Conservation (phyloP, 2,888 invertebrate species). For the Mythimna lalbum region DNA sequence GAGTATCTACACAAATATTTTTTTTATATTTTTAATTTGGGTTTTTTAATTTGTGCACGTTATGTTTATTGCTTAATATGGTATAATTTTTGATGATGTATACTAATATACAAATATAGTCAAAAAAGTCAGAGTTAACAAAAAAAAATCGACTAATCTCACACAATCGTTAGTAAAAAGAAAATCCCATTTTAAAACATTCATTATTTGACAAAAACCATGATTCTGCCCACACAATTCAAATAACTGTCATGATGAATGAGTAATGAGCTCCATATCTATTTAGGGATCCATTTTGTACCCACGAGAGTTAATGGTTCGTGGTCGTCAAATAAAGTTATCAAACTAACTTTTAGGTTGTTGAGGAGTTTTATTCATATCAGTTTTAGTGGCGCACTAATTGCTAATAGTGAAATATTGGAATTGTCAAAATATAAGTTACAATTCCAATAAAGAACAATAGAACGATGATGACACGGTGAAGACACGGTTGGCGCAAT, state of each 20-base stretch:
- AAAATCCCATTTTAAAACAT: constrained; percentile 3
- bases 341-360: constrained; percentile 42
- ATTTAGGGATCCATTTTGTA: constrained; percentile 41
- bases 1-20: no score
- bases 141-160: not conserved
- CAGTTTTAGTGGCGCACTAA: constrained; percentile 29
- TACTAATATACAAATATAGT: no score
- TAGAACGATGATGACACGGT: no score
- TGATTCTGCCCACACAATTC: constrained; percentile 14
- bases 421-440: not conserved
- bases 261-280: constrained; percentile 55
- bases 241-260: constrained; percentile 57
- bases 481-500: no score
- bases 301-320: constrained; percentile 39
- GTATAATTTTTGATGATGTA: no score
- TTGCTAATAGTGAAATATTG: no score
- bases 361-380: constrained; percentile 20
- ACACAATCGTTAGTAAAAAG: not conserved
- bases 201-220: constrained; percentile 16
- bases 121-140: no score
- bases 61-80: no score
- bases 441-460: no score
- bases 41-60: no score
- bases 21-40: no score
- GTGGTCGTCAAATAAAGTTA: constrained; percentile 52